These are phyloP conservation scores for Catharus fuscescens DNA, from an alignment of 2,113 vertebrate genomes.

Conservation along the genomic window DNA sequence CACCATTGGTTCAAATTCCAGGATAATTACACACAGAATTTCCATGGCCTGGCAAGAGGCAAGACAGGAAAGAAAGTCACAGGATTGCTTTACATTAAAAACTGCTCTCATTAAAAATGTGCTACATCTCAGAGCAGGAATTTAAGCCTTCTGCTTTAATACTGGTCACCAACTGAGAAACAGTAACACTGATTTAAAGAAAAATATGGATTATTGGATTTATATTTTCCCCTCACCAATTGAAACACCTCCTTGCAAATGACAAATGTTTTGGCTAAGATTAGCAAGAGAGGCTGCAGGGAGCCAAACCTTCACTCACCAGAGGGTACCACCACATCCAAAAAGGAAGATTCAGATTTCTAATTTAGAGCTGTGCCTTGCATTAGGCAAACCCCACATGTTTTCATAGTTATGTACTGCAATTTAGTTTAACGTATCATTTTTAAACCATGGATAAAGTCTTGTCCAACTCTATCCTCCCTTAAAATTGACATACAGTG, in stretches of 20 bases:
- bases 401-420: background rate
- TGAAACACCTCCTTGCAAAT: background rate
- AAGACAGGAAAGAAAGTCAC: background rate
- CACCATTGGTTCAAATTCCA: background rate
- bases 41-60: background rate
- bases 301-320: background rate
- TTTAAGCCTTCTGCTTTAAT: background rate
- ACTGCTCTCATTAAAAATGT: background rate
- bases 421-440: background rate
- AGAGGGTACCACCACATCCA: background rate
- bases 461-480: background rate
- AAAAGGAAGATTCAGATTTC: background rate
- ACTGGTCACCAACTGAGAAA: constrained; percentile 43
- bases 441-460: background rate
- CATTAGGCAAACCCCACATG: background rate
- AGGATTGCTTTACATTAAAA: background rate
- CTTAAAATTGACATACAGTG: background rate
- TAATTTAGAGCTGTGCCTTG: background rate
- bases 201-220: background rate
- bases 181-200: background rate
- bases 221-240: background rate
- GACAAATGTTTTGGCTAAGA: background rate
- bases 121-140: background rate
- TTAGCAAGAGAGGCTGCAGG: background rate
- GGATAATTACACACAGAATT: background rate